These are phyloP conservation scores for Archegozetes longisetosus DNA, from an alignment of 1,140 invertebrate species.

Conservation along the genomic window DNA sequence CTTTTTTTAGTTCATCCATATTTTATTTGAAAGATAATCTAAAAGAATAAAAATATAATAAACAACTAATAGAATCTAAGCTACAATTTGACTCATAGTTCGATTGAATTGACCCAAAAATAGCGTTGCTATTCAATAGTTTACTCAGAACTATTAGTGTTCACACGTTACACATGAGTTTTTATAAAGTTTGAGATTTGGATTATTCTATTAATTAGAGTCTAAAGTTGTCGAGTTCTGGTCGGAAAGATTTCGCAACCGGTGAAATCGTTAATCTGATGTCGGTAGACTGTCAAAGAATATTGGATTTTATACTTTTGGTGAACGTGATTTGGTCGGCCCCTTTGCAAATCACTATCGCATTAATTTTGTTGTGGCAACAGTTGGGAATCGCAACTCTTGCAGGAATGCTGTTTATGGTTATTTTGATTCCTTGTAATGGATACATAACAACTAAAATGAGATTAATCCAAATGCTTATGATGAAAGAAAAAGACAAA, in stretches of 20 bases:
- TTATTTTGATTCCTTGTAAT: constrained; percentile 72
- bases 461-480: constrained; percentile 33
- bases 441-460: constrained; percentile 66
- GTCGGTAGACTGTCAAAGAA: constrained; percentile 15
- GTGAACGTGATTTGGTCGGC: constrained; percentile 22
- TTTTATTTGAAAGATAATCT: no score
- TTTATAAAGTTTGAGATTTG: no score
- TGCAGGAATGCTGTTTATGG: constrained; percentile 27
- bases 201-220: no score
- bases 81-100: not conserved
- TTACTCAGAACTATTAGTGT: no score
- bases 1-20: no score
- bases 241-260: constrained; percentile 17
- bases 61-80: no score
- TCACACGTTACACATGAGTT: no score
- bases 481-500: constrained; percentile 30
- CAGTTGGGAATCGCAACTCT: constrained; percentile 28
- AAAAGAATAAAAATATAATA: not conserved
- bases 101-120: not conserved
- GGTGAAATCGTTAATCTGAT: constrained; percentile 21
- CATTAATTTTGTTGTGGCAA: constrained; percentile 28
- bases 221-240: constrained; percentile 18
- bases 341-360: constrained; percentile 24
- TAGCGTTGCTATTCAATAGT: no score
- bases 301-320: constrained; percentile 9